Evolutionary conservation across 2,888 invertebrate genomes (phyloP).

Genomic region (Digitonthophagus gazella): DNA sequence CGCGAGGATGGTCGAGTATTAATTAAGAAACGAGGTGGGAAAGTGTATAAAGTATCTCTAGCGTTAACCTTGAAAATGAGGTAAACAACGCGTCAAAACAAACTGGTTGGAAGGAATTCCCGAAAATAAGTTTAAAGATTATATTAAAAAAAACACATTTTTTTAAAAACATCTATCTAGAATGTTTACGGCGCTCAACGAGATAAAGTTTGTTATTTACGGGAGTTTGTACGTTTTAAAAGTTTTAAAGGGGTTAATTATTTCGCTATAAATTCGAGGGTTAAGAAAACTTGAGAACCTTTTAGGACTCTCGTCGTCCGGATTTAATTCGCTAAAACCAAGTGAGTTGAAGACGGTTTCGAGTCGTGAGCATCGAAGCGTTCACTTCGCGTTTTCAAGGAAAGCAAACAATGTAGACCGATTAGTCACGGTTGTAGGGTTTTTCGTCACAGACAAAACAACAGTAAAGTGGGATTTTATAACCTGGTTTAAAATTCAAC

Average conservation of each 20-base stretch:
- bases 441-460: not conserved
- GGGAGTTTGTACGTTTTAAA: too few species aligned
- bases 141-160: too few species aligned
- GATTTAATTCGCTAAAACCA: not conserved
- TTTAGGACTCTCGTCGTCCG: too few species aligned
- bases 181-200: too few species aligned
- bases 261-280: too few species aligned
- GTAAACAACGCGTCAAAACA: not conserved
- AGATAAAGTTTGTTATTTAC: too few species aligned
- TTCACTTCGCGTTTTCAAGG: not conserved
- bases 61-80: not conserved
- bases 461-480: not conserved
- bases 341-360: not conserved
- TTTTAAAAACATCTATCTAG: too few species aligned
- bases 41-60: not conserved
- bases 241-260: too few species aligned
- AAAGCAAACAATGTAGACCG: not conserved
- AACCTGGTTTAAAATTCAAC: too few species aligned
- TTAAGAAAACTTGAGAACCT: too few species aligned
- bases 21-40: not conserved
- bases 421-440: not conserved
- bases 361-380: not conserved
- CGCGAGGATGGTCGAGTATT: not conserved
- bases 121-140: too few species aligned
- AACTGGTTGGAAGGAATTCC: too few species aligned